These are phyloP conservation scores for Pogonomyrmex californicus DNA, from an alignment of 1,140 invertebrate species.

Conservation along the genomic window DNA sequence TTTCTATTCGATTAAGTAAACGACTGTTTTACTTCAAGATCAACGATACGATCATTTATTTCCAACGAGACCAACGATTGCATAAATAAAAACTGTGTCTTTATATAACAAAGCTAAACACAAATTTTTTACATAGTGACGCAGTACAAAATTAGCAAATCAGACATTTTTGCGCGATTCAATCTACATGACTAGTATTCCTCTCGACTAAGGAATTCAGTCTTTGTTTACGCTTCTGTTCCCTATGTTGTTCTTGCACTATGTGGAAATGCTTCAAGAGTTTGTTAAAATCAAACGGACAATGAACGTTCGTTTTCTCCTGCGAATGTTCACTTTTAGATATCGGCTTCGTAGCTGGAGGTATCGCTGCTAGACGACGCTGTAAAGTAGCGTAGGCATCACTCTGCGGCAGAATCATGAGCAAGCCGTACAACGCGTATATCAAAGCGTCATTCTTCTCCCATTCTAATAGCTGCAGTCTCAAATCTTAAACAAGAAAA, in stretches of 20 bases:
- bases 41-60: slow-evolving; percentile 32
- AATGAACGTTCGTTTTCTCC: slow-evolving; percentile 71
- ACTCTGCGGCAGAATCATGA: slow-evolving; percentile 99
- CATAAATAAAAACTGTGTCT: slow-evolving; percentile 53
- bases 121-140: slow-evolving; percentile 37
- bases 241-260: slow-evolving; percentile 90
- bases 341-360: slow-evolving; percentile 86
- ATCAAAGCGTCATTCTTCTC: slow-evolving; percentile 93
- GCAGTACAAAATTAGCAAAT: slow-evolving; percentile 62
- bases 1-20: slow-evolving; percentile 23
- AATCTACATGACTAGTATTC: slow-evolving; percentile 78
- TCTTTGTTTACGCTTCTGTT: slow-evolving; percentile 87
- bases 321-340: slow-evolving; percentile 81
- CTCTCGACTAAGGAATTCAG: slow-evolving; percentile 79
- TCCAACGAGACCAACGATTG: slow-evolving; percentile 7
- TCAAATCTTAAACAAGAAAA: slow-evolving; percentile 90
- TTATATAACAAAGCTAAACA: slow-evolving; percentile 44
- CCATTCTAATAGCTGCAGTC: slow-evolving; percentile 96
- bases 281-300: slow-evolving; percentile 87
- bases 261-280: slow-evolving; percentile 89
- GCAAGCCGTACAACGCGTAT: slow-evolving; percentile 96
- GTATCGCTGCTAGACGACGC: slow-evolving; percentile 96
- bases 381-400: slow-evolving; percentile 97
- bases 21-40: slow-evolving; percentile 7
- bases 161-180: slow-evolving; percentile 55